These are phyloP conservation scores for Asbolus verrucosus DNA, from an alignment of 1,140 invertebrate genomes.

Conservation along the genomic window DNA sequence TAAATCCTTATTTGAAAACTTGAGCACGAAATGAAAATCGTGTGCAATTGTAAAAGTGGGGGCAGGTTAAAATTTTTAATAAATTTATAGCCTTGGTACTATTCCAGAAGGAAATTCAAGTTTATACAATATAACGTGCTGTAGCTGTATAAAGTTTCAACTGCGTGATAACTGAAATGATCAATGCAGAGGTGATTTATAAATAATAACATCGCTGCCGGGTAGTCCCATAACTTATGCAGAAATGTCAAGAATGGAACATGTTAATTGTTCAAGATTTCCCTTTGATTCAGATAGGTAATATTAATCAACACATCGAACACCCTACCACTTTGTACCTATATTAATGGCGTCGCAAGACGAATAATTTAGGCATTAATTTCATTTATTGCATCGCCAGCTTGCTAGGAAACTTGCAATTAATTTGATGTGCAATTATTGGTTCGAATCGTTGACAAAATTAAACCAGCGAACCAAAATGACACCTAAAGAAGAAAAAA, in stretches of 20 bases:
- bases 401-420: conserved; percentile 5
- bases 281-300: conserved; percentile 18
- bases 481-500: too few relatives aligned
- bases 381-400: conserved; percentile 29
- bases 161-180: not conserved
- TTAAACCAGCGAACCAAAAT: too few relatives aligned
- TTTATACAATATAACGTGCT: not conserved
- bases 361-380: conserved; percentile 30
- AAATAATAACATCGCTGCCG: not conserved
- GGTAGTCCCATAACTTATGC: not conserved
- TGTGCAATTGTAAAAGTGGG: conserved; percentile 1
- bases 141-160: not conserved
- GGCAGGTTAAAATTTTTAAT: conserved; percentile 9
- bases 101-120: not conserved
- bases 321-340: conserved; percentile 1
- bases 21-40: not conserved
- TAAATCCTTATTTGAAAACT: not conserved
- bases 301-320: conserved; percentile 38
- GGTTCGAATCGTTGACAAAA: too few relatives aligned
- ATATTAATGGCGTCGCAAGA: conserved; percentile 17
- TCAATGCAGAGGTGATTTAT: conserved; percentile 4
- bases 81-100: conserved; percentile 10
- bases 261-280: conserved; percentile 34
- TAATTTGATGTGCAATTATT: too few relatives aligned
- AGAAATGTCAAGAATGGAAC: not conserved